A percentile compares a stretch with the other conserved stretches of the same genome.
Conservation (phyloP, 1,140 invertebrate genomes). For the Palaemon carinicauda region DNA sequence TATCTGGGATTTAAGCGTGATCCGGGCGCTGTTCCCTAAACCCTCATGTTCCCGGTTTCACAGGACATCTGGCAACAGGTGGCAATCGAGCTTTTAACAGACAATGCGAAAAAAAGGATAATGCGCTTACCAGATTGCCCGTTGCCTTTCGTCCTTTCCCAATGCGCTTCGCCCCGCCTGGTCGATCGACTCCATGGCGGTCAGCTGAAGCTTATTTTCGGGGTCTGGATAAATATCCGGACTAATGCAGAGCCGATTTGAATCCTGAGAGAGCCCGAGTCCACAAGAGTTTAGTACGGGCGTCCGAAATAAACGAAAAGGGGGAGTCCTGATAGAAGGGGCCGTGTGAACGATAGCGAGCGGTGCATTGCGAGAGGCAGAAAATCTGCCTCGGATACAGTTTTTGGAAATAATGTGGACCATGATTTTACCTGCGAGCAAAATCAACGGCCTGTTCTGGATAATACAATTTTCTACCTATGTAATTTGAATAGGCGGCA, state of each 20-base stretch:
- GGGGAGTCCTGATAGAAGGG: neutral
- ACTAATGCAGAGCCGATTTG: no score
- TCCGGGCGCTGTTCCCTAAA: conserved; percentile 23
- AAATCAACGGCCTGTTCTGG: conserved; percentile 22
- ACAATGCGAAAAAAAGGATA: conserved; percentile 56
- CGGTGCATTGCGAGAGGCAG: conserved; percentile 33
- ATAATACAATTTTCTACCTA: conserved; percentile 56
- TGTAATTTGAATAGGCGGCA: conserved; percentile 54
- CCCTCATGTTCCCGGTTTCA: conserved; percentile 8
- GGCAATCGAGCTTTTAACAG: conserved; percentile 55
- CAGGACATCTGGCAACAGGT: conserved; percentile 51
- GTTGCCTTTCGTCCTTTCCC: neutral
- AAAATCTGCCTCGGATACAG: conserved; percentile 53
- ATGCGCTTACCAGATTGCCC: conserved; percentile 29
- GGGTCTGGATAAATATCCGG: no score
- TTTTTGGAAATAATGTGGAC: conserved; percentile 47
- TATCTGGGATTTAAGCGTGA: conserved; percentile 38
- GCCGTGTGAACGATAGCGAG: neutral
- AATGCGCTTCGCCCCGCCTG: neutral
- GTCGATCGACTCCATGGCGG: no score
- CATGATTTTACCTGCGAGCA: conserved; percentile 47
- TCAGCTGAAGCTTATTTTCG: no score
- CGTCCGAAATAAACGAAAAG: neutral
- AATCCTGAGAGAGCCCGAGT: no score
- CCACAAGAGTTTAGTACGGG: neutral